Conservation (phyloP, 2,888 invertebrate species). For the Drosophila neonasuta region DNA sequence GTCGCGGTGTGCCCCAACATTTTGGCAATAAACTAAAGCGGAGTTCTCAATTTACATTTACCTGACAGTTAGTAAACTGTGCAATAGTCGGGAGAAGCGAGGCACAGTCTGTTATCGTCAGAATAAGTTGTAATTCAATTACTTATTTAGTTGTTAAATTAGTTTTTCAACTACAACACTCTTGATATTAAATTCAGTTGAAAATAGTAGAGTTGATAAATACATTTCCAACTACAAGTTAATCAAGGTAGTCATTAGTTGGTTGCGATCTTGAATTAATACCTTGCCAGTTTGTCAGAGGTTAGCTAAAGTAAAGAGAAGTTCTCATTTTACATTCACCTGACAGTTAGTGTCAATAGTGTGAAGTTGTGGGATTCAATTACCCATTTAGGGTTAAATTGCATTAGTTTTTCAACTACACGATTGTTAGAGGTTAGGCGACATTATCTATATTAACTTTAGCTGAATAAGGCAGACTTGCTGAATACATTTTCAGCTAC, state of each 20-base stretch:
- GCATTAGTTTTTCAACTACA: neutral
- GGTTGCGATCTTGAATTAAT: too few relatives aligned
- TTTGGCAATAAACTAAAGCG: neutral
- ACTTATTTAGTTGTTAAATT: conserved; percentile 2
- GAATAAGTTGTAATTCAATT: conserved; percentile 2
- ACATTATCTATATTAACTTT: too few relatives aligned
- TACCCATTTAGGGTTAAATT: neutral
- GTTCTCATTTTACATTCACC: neutral
- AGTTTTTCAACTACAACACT: neutral
- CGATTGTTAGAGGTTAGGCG: too few relatives aligned
- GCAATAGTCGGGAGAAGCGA: neutral
- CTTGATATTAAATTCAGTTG: too few relatives aligned
- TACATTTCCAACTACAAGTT: too few relatives aligned
- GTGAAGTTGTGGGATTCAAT: neutral
- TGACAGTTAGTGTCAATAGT: neutral
- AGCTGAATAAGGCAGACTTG: too few relatives aligned
- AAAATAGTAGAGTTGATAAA: too few relatives aligned
- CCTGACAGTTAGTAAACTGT: neutral
- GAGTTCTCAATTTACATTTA: neutral
- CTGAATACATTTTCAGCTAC: too few relatives aligned
- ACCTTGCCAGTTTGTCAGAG: too few relatives aligned
- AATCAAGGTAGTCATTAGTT: too few relatives aligned
- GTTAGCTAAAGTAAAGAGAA: neutral
- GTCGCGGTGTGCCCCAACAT: neutral
- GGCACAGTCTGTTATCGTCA: neutral